Conservation (phyloP, 2,888 invertebrate genomes). For the Stegana nigrithorax region DNA sequence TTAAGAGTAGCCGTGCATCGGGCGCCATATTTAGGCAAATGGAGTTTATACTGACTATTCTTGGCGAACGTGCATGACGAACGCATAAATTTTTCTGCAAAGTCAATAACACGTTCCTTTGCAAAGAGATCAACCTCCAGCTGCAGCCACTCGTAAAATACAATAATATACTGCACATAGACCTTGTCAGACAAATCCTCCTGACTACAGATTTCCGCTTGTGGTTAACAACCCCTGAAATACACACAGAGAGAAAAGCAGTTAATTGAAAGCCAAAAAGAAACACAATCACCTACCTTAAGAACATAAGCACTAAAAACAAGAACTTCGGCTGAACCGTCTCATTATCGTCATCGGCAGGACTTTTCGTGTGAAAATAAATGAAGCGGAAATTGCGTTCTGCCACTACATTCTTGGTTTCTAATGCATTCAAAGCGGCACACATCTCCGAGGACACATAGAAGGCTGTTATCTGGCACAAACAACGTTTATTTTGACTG, state of each 20-base stretch:
- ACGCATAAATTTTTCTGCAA: constrained; percentile 52
- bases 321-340: constrained; percentile 46
- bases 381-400: constrained; percentile 34
- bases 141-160: constrained; percentile 54
- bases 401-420: constrained; percentile 31
- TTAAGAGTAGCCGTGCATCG: constrained; percentile 43
- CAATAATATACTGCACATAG: constrained; percentile 53
- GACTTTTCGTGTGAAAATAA: too few species aligned
- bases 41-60: constrained; percentile 40
- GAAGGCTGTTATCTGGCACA: constrained; percentile 49
- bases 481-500: constrained; percentile 36
- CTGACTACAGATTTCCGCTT: constrained; percentile 34
- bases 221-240: constrained; percentile 43
- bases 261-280: not conserved
- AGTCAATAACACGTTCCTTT: constrained; percentile 43
- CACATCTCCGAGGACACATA: constrained; percentile 54
- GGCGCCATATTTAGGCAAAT: constrained; percentile 43
- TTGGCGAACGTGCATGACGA: constrained; percentile 42
- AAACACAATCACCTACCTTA: constrained; percentile 37
- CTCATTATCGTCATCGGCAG: constrained; percentile 50
- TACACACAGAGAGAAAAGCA: not conserved
- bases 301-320: constrained; percentile 47
- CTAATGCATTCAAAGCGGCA: constrained; percentile 39
- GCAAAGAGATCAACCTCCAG: constrained; percentile 40
- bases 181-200: constrained; percentile 49